These are phyloP conservation scores for Merops nubicus DNA, from an alignment of 2,113 vertebrate species.

Conservation along the genomic window DNA sequence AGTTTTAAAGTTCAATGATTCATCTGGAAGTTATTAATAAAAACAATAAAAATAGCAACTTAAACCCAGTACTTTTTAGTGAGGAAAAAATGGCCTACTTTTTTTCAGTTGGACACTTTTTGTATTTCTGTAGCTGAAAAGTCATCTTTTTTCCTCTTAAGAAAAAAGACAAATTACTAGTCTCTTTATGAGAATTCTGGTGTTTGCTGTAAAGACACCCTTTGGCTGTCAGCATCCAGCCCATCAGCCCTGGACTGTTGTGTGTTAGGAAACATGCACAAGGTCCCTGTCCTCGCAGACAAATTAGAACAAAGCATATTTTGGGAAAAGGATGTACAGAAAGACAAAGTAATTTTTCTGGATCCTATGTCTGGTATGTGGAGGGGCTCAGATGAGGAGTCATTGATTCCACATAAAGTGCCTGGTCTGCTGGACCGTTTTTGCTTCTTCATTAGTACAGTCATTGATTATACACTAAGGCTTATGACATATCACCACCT, in stretches of 20 bases:
- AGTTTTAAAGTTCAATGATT: conserved; percentile 24
- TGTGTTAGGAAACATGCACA: background rate
- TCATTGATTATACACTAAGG: background rate
- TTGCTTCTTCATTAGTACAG: background rate
- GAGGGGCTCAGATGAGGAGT: background rate
- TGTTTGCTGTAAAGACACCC: background rate
- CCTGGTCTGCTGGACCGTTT: background rate
- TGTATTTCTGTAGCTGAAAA: background rate
- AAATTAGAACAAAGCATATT: background rate
- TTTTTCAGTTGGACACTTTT: conserved; percentile 3
- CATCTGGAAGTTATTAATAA: conserved; percentile 63
- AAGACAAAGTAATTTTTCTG: background rate
- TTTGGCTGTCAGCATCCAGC: background rate
- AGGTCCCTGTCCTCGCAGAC: background rate
- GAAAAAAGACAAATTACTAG: background rate
- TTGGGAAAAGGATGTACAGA: background rate
- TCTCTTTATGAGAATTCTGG: background rate
- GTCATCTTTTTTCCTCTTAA: background rate
- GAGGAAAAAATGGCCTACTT: conserved; percentile 17
- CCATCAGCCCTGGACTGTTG: background rate
- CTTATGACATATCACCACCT: background rate
- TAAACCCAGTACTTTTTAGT: background rate
- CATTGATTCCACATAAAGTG: background rate
- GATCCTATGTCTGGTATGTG: background rate
- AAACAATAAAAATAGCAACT: conserved; percentile 3